A percentile compares a stretch with the other conserved stretches of the same genome.
Conservation (phyloP, 2,113 vertebrate species). For the Syngnathoides biaculeatus region DNA sequence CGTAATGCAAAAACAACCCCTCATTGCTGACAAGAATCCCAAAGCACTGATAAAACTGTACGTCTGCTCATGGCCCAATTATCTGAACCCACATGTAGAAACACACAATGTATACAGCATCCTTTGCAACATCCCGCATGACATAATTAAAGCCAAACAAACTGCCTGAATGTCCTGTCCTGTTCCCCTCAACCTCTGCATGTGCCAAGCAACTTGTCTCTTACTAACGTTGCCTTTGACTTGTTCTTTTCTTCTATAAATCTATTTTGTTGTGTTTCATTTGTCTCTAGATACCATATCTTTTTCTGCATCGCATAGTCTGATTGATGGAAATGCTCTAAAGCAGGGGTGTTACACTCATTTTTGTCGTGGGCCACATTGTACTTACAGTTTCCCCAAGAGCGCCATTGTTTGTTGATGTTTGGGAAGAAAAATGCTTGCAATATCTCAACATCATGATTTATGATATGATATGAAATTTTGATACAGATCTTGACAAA, state of each 20-base stretch:
- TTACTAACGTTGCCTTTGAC: conserved; percentile 24
- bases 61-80: conserved; percentile 59
- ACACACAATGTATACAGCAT: conserved; percentile 57
- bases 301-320: conserved; percentile 28
- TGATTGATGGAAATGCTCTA: background rate
- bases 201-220: conserved; percentile 25
- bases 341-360: no score
- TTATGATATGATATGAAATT: no score
- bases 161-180: conserved; percentile 58
- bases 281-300: conserved; percentile 21
- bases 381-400: no score
- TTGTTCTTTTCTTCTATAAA: background rate
- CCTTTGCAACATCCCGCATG: conserved; percentile 57
- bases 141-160: conserved; percentile 73
- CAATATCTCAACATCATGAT: no score
- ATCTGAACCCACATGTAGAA: conserved; percentile 45
- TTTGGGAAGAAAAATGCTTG: no score
- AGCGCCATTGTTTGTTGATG: no score
- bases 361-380: no score
- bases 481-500: no score
- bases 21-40: conserved; percentile 46
- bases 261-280: conserved; percentile 8
- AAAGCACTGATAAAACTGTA: conserved; percentile 42
- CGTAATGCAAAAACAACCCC: conserved; percentile 17
- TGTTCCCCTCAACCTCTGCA: conserved; percentile 14